Percentiles rank a stretch among this genome's conserved stretches.
Conservation (phyloP, 2,113 vertebrate genomes). For the Pelusios castaneus region DNA sequence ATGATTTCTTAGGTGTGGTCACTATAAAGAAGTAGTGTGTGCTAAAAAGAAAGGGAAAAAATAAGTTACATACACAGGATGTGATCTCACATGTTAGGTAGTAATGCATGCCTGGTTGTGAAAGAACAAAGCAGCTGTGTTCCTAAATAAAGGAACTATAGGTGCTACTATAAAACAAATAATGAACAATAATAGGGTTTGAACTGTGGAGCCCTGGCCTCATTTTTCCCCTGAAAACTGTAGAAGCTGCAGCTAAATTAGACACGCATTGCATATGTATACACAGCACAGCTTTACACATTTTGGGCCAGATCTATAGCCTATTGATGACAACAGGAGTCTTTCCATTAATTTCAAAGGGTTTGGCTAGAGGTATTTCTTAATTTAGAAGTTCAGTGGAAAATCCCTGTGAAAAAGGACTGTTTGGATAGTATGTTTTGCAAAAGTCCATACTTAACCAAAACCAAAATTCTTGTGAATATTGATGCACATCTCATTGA, state of each 20-base stretch:
- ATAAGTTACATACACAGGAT: not conserved
- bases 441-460: not conserved
- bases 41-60: not conserved
- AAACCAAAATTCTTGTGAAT: not conserved
- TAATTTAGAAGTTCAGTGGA: not conserved
- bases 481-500: not conserved
- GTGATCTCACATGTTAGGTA: not conserved
- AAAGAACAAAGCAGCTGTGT: not conserved
- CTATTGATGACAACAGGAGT: not conserved
- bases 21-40: not conserved
- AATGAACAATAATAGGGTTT: not conserved
- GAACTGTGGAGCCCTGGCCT: not conserved
- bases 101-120: not conserved
- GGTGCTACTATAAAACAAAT: not conserved
- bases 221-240: not conserved
- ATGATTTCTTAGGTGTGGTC: not conserved
- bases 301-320: not conserved
- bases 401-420: not conserved
- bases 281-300: not conserved
- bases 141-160: not conserved
- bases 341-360: not conserved
- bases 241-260: not conserved
- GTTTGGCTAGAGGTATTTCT: not conserved
- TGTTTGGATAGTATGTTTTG: not conserved
- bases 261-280: fast-evolving